Conservation (phyloP, 2,888 invertebrate genomes). For the Rotaria socialis region DNA sequence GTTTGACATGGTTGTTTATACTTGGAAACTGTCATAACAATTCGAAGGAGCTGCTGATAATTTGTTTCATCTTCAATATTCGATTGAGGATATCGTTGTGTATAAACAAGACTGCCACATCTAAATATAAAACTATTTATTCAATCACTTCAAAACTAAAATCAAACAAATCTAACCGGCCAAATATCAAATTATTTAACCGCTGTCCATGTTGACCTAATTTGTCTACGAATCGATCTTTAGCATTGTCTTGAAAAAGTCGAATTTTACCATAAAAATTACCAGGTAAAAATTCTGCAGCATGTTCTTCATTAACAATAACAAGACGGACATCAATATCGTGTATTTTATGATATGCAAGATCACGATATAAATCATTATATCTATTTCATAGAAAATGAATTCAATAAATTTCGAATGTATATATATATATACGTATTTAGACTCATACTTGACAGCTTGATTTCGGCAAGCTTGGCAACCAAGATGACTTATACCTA, state of each 20-base stretch:
- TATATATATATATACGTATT: not conserved
- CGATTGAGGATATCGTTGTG: not conserved
- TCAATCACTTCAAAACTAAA: not conserved
- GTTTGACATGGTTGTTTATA: not conserved
- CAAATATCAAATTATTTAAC: conserved; percentile 1
- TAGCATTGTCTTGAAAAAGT: not conserved
- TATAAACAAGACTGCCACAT: conserved; percentile 24
- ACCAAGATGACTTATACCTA: not conserved
- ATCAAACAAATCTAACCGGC: not conserved
- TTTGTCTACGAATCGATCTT: not conserved
- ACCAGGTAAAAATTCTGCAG: not conserved
- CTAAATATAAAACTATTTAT: not conserved
- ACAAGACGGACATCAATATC: not conserved
- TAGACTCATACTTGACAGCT: not conserved
- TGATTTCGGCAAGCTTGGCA: conserved; percentile 18
- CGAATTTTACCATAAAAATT: not conserved
- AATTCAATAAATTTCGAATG: too few relatives aligned
- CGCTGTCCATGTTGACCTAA: not conserved
- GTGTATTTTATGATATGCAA: not conserved
- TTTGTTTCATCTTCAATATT: not conserved
- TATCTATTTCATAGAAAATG: not conserved
- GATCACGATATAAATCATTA: conserved; percentile 15
- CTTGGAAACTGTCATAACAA: not conserved
- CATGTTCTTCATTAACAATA: not conserved
- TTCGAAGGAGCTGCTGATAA: not conserved